Percentiles rank a stretch among this genome's conserved stretches.
phyloP scores from a whole-genome alignment of 1,140 invertebrate species.

The Brachionus paranguensis region DNA sequence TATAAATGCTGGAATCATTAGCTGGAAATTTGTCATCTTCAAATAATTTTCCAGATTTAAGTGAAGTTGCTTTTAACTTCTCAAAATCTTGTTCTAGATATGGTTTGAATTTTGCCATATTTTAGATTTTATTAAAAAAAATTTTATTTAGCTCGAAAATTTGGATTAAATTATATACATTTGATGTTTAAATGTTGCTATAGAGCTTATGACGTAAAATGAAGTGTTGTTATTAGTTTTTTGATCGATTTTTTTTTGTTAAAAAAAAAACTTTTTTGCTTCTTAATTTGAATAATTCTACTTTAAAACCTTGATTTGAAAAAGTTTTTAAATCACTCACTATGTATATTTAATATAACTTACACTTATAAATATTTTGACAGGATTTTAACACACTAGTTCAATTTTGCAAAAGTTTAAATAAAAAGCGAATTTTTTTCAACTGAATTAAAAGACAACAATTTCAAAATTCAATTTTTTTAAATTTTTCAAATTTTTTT shows the following conservation, averaged over 20 bases:
- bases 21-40: constrained; percentile 41
- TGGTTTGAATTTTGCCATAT: constrained; percentile 1
- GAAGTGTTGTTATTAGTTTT: not conserved
- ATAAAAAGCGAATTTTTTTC: no score
- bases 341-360: no score
- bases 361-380: no score
- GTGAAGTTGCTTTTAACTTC: not conserved
- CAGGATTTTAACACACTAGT: no score
- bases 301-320: not conserved
- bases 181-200: constrained; percentile 21
- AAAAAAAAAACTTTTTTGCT: not conserved
- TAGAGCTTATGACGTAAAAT: not conserved
- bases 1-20: constrained; percentile 1
- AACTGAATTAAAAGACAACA: no score
- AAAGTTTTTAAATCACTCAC: not conserved
- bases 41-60: constrained; percentile 34
- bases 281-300: not conserved
- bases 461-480: no score
- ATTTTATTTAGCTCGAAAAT: not conserved
- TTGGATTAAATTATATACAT: not conserved
- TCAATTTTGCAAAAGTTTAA: no score
- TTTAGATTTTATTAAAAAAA: not conserved
- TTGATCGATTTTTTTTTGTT: not conserved
- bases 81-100: constrained; percentile 33
- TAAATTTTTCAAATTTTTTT: no score